A percentile compares a stretch with the other conserved stretches of the same genome.
These are phyloP conservation scores for Ptilodon capucinus DNA, from an alignment of 2,888 invertebrate species.

Conservation along the genomic window DNA sequence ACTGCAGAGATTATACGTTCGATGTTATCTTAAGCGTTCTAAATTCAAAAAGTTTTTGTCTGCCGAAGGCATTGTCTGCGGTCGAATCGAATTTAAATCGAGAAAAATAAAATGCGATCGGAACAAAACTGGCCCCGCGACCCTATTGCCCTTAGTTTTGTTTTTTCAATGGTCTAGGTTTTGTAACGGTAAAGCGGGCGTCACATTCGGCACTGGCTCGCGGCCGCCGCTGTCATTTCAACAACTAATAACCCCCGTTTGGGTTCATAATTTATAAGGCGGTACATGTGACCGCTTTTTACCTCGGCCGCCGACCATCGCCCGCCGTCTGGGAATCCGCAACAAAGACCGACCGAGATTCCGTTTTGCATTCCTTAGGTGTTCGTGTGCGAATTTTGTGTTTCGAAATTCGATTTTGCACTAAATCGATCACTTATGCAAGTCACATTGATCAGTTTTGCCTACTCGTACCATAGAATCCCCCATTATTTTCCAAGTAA, in stretches of 20 bases:
- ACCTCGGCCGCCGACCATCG: slow-evolving; percentile 48
- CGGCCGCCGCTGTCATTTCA: slow-evolving; percentile 59
- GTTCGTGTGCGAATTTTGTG: slow-evolving; percentile 62
- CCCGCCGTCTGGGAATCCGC: slow-evolving; percentile 80
- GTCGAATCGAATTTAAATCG: slow-evolving; percentile 58
- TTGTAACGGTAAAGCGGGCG: slow-evolving; percentile 68
- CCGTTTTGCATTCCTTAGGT: slow-evolving; percentile 76
- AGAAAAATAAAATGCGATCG: slow-evolving; percentile 50
- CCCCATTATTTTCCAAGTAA: too few species aligned
- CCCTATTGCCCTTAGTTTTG: slow-evolving; percentile 68
- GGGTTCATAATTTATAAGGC: slow-evolving; percentile 73
- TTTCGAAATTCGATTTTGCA: slow-evolving; percentile 57
- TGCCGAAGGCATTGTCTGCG: slow-evolving; percentile 48
- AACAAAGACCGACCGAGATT: slow-evolving; percentile 75
- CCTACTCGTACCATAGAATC: too few species aligned
- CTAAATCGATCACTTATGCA: slow-evolving; percentile 53
- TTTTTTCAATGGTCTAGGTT: slow-evolving; percentile 58
- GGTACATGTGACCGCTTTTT: slow-evolving; percentile 75
- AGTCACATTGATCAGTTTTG: too few species aligned
- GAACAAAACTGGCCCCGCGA: slow-evolving; percentile 58
- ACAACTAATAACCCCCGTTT: slow-evolving; percentile 66
- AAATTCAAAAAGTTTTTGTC: slow-evolving; percentile 48
- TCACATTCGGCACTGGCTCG: slow-evolving; percentile 49
- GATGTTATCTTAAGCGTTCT: slow-evolving; percentile 41
- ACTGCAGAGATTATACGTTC: slow-evolving; percentile 26